phyloP scores from a whole-genome alignment of 2,888 invertebrate species.

The Acrocyrtus sp. region DNA sequence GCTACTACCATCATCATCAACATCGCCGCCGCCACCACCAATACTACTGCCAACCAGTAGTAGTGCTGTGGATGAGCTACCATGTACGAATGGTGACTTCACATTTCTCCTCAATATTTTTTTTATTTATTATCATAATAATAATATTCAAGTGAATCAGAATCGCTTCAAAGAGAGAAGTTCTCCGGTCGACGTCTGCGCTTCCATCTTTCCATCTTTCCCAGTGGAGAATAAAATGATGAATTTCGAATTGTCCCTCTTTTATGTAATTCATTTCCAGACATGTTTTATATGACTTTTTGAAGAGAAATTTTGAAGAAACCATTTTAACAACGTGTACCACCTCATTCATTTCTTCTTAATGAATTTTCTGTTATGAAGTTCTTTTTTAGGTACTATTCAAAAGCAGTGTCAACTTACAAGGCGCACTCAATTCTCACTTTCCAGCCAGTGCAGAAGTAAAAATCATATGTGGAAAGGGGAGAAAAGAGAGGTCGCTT shows the following conservation, averaged over 20 bases:
- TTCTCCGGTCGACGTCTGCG: neutral
- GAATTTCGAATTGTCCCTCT: neutral
- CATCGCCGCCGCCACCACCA: neutral
- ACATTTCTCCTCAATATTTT: constrained; percentile 8
- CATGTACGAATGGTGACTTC: constrained; percentile 1
- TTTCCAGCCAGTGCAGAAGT: no score
- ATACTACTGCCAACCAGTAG: neutral
- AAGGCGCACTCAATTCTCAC: no score
- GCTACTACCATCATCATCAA: constrained; percentile 6
- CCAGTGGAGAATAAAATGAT: no score
- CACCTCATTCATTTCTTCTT: no score
- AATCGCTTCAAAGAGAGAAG: neutral
- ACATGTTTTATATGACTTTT: neutral
- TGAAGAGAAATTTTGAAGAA: no score
- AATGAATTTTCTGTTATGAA: no score
- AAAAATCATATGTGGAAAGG: no score
- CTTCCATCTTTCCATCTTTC: no score
- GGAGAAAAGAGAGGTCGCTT: constrained; percentile 12
- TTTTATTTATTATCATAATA: constrained; percentile 1
- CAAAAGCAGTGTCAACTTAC: no score
- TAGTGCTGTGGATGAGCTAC: no score
- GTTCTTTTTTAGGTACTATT: no score
- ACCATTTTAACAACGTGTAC: no score
- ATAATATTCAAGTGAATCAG: neutral
- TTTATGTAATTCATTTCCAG: neutral